A percentile compares a stretch with the other conserved stretches of the same genome.
Evolutionary conservation across 2,797 vertebrate species (phyloP).

Genomic region (Enteromius anoplus): DNA sequence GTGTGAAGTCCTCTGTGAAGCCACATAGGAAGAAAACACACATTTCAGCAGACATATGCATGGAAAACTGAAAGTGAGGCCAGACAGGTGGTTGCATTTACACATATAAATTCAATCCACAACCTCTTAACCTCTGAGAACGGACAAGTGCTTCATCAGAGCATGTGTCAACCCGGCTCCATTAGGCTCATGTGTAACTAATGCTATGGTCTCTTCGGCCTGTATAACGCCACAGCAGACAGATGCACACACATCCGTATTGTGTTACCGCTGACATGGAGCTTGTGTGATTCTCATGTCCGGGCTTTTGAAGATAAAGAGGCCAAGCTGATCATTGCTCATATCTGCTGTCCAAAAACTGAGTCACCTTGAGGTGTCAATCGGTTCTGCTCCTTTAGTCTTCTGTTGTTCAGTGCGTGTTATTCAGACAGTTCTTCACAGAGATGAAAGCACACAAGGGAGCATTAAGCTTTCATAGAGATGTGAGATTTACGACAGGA

Average conservation of each 20-base stretch:
- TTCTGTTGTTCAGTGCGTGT: conserved; percentile 31
- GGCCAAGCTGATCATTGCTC: conserved; percentile 38
- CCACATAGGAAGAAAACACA: conserved; percentile 29
- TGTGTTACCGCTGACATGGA: conserved; percentile 62
- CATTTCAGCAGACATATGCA: conserved; percentile 35
- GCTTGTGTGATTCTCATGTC: conserved; percentile 27
- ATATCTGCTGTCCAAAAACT: conserved; percentile 37
- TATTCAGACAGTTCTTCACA: conserved; percentile 30
- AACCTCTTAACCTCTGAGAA: conserved; percentile 61
- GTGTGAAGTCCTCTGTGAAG: conserved; percentile 84
- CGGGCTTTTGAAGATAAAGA: conserved; percentile 57
- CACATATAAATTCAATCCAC: conserved; percentile 56
- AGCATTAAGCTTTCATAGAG: conserved; percentile 6
- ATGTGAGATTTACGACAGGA: conserved; percentile 28
- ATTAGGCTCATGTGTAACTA: conserved; percentile 67
- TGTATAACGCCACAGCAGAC: conserved; percentile 50
- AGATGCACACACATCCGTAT: conserved; percentile 54
- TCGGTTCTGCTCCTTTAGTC: conserved; percentile 41
- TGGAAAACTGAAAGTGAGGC: conserved; percentile 50
- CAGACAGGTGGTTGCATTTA: conserved; percentile 63
- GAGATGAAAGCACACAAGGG: conserved; percentile 28
- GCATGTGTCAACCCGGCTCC: conserved; percentile 51
- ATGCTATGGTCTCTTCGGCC: conserved; percentile 62
- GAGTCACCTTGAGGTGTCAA: conserved; percentile 28
- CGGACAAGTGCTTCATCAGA: conserved; percentile 67